Conservation (phyloP, 2,113 vertebrate genomes). For the Larimichthys crocea region DNA sequence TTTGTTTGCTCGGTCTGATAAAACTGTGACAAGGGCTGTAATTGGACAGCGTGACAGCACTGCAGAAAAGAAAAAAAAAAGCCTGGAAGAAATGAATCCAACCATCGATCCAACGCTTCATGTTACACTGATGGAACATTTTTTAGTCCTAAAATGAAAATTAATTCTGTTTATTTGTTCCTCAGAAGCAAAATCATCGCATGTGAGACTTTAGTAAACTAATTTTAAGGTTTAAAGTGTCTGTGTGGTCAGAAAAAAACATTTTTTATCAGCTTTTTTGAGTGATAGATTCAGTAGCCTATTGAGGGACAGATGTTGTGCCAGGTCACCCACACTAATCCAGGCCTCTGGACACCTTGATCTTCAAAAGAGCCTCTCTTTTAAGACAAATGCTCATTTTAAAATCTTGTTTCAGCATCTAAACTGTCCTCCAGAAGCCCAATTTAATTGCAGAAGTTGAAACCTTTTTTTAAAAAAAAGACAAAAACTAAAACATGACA, state of each 20-base stretch:
- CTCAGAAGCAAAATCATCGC: background rate
- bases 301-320: slow-evolving; percentile 56
- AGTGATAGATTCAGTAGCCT: slow-evolving; percentile 8
- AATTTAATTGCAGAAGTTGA: background rate
- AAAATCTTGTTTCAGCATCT: background rate
- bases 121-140: slow-evolving; percentile 61
- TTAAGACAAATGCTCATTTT: background rate
- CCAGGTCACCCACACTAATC: slow-evolving; percentile 45
- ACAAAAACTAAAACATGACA: no score
- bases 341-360: slow-evolving; percentile 18
- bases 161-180: slow-evolving; percentile 24
- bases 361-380: slow-evolving; percentile 2
- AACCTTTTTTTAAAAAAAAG: background rate
- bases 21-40: background rate
- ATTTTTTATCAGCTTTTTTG: background rate
- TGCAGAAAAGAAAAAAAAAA: slow-evolving; percentile 26
- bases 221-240: background rate
- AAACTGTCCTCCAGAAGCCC: background rate
- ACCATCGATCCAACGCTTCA: slow-evolving; percentile 55
- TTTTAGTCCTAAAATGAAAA: slow-evolving; percentile 27
- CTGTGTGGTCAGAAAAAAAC: background rate
- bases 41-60: slow-evolving; percentile 26
- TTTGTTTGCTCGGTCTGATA: background rate
- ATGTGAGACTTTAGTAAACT: background rate
- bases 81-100: slow-evolving; percentile 39